A percentile compares a stretch with the other conserved stretches of the same genome.
Evolutionary conservation across 53 echinoderm and acorn worm genomes (phyloP).

Genomic region (Hippasteria phrygiana): DNA sequence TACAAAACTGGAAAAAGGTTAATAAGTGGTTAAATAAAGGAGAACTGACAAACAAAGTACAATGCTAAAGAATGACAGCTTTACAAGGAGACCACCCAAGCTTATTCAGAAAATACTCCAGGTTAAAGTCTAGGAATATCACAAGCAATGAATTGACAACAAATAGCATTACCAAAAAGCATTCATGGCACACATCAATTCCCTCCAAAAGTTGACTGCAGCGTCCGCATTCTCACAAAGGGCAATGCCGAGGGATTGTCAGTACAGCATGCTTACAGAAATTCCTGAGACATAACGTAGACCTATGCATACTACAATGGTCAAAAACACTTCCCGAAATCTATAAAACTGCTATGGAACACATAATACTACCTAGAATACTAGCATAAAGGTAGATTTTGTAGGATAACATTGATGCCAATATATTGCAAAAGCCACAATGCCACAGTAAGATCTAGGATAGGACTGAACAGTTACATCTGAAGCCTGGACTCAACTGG

Average conservation of each 20-base stretch:
- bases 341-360: neutral
- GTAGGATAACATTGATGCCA: no score
- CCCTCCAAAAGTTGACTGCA: neutral
- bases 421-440: neutral
- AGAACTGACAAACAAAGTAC: neutral
- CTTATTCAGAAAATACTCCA: no score
- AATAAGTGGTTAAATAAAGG: neutral
- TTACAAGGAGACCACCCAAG: neutral
- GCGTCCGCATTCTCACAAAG: neutral
- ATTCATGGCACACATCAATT: neutral
- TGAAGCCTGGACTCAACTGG: neutral
- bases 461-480: neutral
- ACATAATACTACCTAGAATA: neutral
- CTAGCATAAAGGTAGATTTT: no score
- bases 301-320: neutral
- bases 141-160: no score
- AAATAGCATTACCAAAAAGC: no score
- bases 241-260: neutral
- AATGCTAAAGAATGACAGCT: neutral
- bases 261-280: neutral
- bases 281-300: neutral
- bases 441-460: neutral
- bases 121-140: no score
- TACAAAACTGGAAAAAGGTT: neutral
- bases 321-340: neutral